Conservation (phyloP, 2,797 vertebrate genomes). For the Gymnoscopelus braueri region DNA sequence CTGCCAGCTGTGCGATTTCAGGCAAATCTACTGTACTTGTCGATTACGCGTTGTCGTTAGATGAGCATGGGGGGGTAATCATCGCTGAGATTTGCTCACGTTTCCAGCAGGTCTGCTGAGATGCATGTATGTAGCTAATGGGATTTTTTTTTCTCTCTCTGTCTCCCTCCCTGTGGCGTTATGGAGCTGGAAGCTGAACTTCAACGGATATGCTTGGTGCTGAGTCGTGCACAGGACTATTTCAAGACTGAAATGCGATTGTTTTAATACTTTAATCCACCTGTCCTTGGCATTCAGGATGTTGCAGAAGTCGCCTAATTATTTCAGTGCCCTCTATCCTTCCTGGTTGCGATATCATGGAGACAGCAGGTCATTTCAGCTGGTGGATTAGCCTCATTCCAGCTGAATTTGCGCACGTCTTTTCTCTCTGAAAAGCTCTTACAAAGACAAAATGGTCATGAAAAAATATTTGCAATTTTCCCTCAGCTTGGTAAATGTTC, state of each 20-base stretch:
- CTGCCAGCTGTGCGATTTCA: slow-evolving; percentile 57
- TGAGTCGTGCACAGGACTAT: slow-evolving; percentile 84
- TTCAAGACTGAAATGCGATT: slow-evolving; percentile 89
- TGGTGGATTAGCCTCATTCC: slow-evolving; percentile 32
- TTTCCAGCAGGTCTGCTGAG: slow-evolving; percentile 79
- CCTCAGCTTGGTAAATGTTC: neutral
- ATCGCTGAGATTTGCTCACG: slow-evolving; percentile 76
- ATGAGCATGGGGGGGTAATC: slow-evolving; percentile 77
- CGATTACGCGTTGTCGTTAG: slow-evolving; percentile 71
- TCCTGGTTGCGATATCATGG: slow-evolving; percentile 58
- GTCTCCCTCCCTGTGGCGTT: slow-evolving; percentile 73
- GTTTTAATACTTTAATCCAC: slow-evolving; percentile 90
- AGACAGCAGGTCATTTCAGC: slow-evolving; percentile 24
- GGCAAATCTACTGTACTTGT: slow-evolving; percentile 57
- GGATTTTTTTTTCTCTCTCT: slow-evolving; percentile 65
- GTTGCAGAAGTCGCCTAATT: slow-evolving; percentile 83
- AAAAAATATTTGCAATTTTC: neutral
- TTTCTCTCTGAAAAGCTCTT: slow-evolving; percentile 14
- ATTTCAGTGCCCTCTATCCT: slow-evolving; percentile 80
- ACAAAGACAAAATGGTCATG: neutral
- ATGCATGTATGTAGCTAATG: slow-evolving; percentile 80
- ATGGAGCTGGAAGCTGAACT: slow-evolving; percentile 81
- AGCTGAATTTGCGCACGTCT: slow-evolving; percentile 3
- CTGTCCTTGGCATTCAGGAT: slow-evolving; percentile 87
- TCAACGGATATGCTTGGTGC: slow-evolving; percentile 80